Percentiles rank a stretch among this genome's conserved stretches.
phyloP scores from a whole-genome alignment of 2,888 invertebrate species.

The Thymelicus acteon region DNA sequence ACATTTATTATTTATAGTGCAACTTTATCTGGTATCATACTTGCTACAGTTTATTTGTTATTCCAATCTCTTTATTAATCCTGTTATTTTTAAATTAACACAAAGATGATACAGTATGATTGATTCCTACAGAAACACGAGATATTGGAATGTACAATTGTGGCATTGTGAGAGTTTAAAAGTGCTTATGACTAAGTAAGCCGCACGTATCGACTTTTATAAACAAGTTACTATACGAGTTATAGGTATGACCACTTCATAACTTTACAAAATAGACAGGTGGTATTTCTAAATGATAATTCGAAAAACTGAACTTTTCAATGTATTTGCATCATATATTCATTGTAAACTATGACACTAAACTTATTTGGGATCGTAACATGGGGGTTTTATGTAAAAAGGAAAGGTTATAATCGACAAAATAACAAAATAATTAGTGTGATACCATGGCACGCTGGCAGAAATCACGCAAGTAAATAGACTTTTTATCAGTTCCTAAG shows the following conservation, averaged over 20 bases:
- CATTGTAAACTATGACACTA: not conserved
- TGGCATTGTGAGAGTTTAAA: constrained; percentile 25
- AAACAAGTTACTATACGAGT: constrained; percentile 31
- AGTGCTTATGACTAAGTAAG: constrained; percentile 35
- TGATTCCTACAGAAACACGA: not conserved
- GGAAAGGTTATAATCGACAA: constrained; percentile 35
- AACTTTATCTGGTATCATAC: not conserved
- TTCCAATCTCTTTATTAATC: not conserved
- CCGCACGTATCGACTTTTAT: constrained; percentile 30
- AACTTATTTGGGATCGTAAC: constrained; percentile 1
- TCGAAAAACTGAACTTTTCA: not conserved
- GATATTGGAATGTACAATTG: not conserved
- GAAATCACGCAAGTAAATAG: constrained; percentile 24
- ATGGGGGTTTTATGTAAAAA: constrained; percentile 22
- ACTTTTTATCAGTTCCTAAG: not conserved
- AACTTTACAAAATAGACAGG: constrained; percentile 27
- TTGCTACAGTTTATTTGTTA: not conserved
- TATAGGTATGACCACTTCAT: constrained; percentile 22
- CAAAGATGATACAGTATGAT: not conserved
- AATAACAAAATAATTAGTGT: constrained; percentile 46
- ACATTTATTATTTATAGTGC: not conserved
- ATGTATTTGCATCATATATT: not conserved
- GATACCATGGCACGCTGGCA: constrained; percentile 71
- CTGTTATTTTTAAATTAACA: not conserved
- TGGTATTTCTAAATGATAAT: constrained; percentile 28